A percentile compares a stretch with the other conserved stretches of the same genome.
Conservation (phyloP, 1,140 invertebrate species). For the Drosophila burlai region DNA sequence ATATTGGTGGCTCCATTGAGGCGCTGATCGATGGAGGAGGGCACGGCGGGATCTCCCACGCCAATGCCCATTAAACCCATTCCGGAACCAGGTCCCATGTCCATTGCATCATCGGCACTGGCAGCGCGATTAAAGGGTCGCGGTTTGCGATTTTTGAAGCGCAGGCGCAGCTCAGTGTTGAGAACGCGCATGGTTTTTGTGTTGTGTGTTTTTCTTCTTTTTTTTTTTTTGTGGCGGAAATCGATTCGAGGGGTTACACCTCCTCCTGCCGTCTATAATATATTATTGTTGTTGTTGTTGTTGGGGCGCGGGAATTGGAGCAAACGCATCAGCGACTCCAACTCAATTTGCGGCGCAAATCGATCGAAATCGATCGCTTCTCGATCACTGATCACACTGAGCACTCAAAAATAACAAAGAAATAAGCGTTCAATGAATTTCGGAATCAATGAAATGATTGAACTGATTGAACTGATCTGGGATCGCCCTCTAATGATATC, state of each 20-base stretch:
- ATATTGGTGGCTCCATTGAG: slow-evolving; percentile 46
- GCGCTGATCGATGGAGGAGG: slow-evolving; percentile 8
- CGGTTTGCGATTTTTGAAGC: slow-evolving; percentile 80
- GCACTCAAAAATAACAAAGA: slow-evolving; percentile 26
- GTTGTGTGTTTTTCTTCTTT: background rate
- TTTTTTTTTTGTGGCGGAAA: slow-evolving; percentile 23
- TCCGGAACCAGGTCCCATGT: slow-evolving; percentile 12
- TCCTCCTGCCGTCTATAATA: background rate
- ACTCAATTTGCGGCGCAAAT: slow-evolving; percentile 36
- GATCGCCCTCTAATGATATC: slow-evolving; percentile 52
- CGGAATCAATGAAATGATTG: slow-evolving; percentile 9
- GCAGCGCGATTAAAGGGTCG: slow-evolving; percentile 79
- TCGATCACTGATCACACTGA: slow-evolving; percentile 30
- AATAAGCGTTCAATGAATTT: slow-evolving; percentile 12
- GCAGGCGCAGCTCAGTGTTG: slow-evolving; percentile 75
- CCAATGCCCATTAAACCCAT: background rate
- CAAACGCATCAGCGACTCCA: slow-evolving; percentile 71
- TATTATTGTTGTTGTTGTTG: slow-evolving; percentile 8
- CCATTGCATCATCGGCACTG: slow-evolving; percentile 73
- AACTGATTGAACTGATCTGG: background rate
- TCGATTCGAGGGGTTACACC: slow-evolving; percentile 9
- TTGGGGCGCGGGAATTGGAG: slow-evolving; percentile 55
- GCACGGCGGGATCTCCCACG: slow-evolving; percentile 6
- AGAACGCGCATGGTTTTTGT: slow-evolving; percentile 64
- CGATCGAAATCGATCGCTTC: slow-evolving; percentile 26